Conservation (phyloP, 2,797 vertebrate species). For the Prunella strophiata region DNA sequence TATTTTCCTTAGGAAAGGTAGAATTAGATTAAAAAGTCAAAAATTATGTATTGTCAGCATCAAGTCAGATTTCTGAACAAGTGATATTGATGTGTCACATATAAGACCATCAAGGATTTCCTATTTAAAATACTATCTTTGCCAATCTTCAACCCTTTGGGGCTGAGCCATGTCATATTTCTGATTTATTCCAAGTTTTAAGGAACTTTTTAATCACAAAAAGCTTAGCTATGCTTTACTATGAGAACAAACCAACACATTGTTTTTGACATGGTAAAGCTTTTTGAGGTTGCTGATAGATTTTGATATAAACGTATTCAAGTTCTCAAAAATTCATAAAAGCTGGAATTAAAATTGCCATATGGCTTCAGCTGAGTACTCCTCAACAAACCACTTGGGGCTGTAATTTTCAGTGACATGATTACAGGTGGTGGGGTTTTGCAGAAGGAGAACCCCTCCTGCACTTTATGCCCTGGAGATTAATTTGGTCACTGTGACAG, state of each 20-base stretch:
- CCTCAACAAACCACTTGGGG: not conserved
- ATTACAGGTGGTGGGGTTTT: not conserved
- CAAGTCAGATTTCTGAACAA: not conserved
- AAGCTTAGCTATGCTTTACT: not conserved
- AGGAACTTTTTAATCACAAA: not conserved
- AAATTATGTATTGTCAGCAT: not conserved
- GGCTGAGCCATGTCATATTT: not conserved
- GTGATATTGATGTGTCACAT: not conserved
- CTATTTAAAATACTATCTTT: not conserved
- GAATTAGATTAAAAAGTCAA: not conserved
- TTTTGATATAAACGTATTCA: not conserved
- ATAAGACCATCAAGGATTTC: not conserved
- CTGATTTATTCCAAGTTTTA: not conserved
- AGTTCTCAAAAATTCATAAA: not conserved
- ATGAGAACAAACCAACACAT: not conserved
- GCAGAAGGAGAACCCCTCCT: not conserved
- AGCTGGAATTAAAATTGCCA: not conserved
- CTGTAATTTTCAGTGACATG: not conserved
- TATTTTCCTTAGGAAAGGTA: not conserved
- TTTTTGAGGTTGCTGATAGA: not conserved
- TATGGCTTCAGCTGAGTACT: not conserved
- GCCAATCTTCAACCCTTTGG: not conserved
- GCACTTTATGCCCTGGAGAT: not conserved
- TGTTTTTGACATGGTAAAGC: not conserved
- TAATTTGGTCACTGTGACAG: not conserved